Conservation (phyloP, 2,888 invertebrate genomes). For the Hirtodrosophila histrioides region DNA sequence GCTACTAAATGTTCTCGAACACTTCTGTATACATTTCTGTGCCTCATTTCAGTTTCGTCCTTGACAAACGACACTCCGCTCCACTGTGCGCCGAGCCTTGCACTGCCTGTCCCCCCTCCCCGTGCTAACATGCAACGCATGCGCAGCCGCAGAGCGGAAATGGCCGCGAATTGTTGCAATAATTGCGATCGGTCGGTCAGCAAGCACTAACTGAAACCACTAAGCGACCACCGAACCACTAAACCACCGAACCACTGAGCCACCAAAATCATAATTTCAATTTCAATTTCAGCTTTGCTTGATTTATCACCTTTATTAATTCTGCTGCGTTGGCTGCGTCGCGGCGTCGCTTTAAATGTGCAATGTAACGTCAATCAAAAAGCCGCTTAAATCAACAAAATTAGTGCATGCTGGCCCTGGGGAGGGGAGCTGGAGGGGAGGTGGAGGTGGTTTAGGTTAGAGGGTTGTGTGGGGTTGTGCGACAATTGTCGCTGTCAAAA, state of each 20-base stretch:
- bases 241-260: conserved; percentile 9
- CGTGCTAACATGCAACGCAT: conserved; percentile 18
- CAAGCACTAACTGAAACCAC: conserved; percentile 15
- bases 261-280: conserved; percentile 35
- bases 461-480: background rate
- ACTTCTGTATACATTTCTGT: too few relatives aligned
- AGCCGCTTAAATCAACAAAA: conserved; percentile 60
- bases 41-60: too few relatives aligned
- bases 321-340: conserved; percentile 31
- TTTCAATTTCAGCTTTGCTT: conserved; percentile 36
- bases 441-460: background rate
- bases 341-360: conserved; percentile 26
- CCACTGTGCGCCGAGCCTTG: conserved; percentile 35
- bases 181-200: conserved; percentile 46
- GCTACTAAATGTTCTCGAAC: too few relatives aligned
- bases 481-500: conserved; percentile 66
- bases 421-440: background rate
- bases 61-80: background rate
- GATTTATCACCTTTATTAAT: conserved; percentile 54
- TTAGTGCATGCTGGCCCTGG: conserved; percentile 24
- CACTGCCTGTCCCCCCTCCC: background rate
- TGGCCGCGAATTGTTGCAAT: conserved; percentile 68
- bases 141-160: conserved; percentile 62
- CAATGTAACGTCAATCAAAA: conserved; percentile 48
- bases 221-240: background rate